These are phyloP conservation scores for Euzophera pinguis DNA, from an alignment of 2,888 invertebrate genomes.

Conservation along the genomic window DNA sequence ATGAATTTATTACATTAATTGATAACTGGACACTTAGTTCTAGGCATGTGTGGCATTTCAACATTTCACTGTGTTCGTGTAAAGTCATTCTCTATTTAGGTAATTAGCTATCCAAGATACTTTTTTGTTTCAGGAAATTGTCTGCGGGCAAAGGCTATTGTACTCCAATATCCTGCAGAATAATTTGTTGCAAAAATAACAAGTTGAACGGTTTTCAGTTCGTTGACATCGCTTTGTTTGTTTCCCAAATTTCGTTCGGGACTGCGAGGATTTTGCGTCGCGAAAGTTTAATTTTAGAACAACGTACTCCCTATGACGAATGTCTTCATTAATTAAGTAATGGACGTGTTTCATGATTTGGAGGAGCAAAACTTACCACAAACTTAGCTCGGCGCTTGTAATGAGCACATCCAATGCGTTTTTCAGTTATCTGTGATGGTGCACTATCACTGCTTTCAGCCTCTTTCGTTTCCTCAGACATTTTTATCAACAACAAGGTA, in stretches of 20 bases:
- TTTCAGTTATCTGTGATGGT: slow-evolving; percentile 45
- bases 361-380: slow-evolving; percentile 82
- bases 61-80: too few species aligned
- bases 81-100: too few species aligned
- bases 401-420: slow-evolving; percentile 87
- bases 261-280: slow-evolving; percentile 41
- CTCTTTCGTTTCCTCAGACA: slow-evolving; percentile 53
- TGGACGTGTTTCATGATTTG: background rate
- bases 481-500: slow-evolving; percentile 31
- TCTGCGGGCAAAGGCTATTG: background rate
- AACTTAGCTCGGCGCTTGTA: slow-evolving; percentile 92
- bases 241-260: slow-evolving; percentile 44
- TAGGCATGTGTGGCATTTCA: too few species aligned
- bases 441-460: slow-evolving; percentile 36
- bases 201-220: slow-evolving; percentile 29
- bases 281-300: slow-evolving; percentile 52
- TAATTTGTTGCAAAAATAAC: slow-evolving; percentile 13
- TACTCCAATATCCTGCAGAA: slow-evolving; percentile 10
- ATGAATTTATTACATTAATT: too few species aligned
- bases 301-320: slow-evolving; percentile 29
- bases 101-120: background rate
- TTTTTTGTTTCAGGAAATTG: background rate
- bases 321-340: background rate
- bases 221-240: slow-evolving; percentile 65
- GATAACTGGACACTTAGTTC: too few species aligned